Conservation (phyloP, 2,888 invertebrate genomes). For the Saturnia pavonia region DNA sequence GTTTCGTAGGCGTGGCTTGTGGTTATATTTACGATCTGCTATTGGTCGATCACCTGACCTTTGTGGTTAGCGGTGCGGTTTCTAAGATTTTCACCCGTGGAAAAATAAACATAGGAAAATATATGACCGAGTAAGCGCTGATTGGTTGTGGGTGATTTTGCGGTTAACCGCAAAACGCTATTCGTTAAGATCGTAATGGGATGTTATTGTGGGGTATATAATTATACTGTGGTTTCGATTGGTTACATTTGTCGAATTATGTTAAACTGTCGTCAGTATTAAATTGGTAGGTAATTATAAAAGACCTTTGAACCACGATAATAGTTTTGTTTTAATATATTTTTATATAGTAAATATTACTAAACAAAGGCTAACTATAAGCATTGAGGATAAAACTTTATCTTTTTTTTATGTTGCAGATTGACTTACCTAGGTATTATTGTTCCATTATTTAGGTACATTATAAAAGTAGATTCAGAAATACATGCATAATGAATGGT, state of each 20-base stretch:
- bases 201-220: constrained; percentile 49
- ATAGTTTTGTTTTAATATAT: not conserved
- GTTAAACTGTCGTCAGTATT: not conserved
- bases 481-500: not conserved
- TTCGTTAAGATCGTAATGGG: constrained; percentile 79
- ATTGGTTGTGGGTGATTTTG: constrained; percentile 76
- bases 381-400: not conserved
- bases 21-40: constrained; percentile 81
- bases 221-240: constrained; percentile 17
- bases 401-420: not conserved
- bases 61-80: constrained; percentile 84
- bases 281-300: not conserved
- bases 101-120: constrained; percentile 79
- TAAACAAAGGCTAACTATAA: not conserved
- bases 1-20: constrained; percentile 84
- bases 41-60: constrained; percentile 83
- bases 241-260: constrained; percentile 1
- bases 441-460: not conserved
- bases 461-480: not conserved
- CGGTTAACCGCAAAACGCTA: constrained; percentile 77
- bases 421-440: not conserved
- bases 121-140: constrained; percentile 57
- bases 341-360: not conserved
- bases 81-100: constrained; percentile 81
- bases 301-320: not conserved